These are phyloP conservation scores for Jordanella pulchra DNA, from an alignment of 2,797 vertebrate species.

Conservation along the genomic window DNA sequence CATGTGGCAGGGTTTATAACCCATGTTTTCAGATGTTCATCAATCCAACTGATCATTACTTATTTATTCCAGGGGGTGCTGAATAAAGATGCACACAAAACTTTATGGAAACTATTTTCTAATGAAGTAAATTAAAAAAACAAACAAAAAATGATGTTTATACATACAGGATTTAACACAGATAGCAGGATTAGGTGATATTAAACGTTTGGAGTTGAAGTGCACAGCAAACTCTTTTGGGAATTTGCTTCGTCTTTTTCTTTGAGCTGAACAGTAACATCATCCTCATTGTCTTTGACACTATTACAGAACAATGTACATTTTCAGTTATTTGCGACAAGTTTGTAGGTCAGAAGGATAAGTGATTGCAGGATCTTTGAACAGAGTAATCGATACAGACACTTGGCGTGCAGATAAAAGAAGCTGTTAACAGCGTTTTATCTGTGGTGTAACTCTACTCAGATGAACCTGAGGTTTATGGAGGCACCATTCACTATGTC, in stretches of 20 bases:
- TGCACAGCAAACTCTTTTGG: not conserved
- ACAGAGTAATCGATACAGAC: slow-evolving; percentile 79
- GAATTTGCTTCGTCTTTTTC: not conserved
- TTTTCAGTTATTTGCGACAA: slow-evolving; percentile 19
- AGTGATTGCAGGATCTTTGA: slow-evolving; percentile 79
- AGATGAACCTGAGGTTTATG: slow-evolving; percentile 76
- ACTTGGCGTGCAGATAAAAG: slow-evolving; percentile 83
- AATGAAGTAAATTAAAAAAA: no score
- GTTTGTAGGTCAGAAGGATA: slow-evolving; percentile 42
- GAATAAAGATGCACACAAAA: not conserved
- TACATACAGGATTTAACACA: not conserved
- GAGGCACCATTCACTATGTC: slow-evolving; percentile 76
- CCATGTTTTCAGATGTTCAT: no score
- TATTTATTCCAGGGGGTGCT: no score
- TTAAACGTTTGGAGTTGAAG: not conserved
- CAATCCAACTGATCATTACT: no score
- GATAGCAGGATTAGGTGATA: not conserved
- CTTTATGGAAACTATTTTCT: not conserved
- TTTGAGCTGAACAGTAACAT: not conserved
- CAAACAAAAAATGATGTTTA: no score
- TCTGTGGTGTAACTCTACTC: slow-evolving; percentile 77
- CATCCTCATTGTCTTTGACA: slow-evolving; percentile 9
- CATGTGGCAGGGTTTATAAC: no score
- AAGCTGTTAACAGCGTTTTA: slow-evolving; percentile 85
- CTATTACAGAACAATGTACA: slow-evolving; percentile 37